Evolutionary conservation across 1,140 invertebrate genomes (phyloP), one percentile per base, ranked within the genome.

Genomic region (Chelonus insularis): DNA sequence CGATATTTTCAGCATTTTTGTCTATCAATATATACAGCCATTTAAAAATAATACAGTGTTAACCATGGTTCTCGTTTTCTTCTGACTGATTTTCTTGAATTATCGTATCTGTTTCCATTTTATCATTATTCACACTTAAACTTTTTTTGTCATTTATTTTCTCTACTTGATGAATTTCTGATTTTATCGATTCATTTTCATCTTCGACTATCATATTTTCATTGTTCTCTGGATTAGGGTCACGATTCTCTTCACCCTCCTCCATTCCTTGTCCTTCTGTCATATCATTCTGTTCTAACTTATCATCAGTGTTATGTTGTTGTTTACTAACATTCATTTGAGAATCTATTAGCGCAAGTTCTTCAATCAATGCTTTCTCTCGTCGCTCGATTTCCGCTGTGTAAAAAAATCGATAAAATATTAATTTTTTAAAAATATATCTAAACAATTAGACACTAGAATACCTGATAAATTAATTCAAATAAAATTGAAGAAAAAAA

Each of bases 371-470:
- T 36, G 76, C 70, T 58, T 78, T 81, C 52, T 84, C 77, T 50
- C 84, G 82, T 67, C 74, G 79, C 37, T 84, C 82, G 45, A 85
- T 82, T 66, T 79, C 77, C 39, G 74, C 77, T 80, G 62, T 36
- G 61, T 51, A 25, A 14, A 62, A 62, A 25, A 56, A 51, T 36
- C 9, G 37, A 14, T n/a, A n/a, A 43, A 32, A 39, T n/a, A 39
- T 60, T 9, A 51, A 45, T 64, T 58, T 39, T 9, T 32, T 36
- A 32, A 6, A 37, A 7, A 16, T 50, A 36, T 47, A 36, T 50
- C 5, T 41, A 56, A 21, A 18, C 37, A 20, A 62, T 43, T 16
- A 7, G 16, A 60, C 2, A 52, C 36, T 39, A 66, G 45, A 48
- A 65, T 41, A 59, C 39, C n/a, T 34, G n/a, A 34, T 11, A 11